A percentile compares a stretch with the other conserved stretches of the same genome.
Evolutionary conservation across 2,888 invertebrate genomes (phyloP).

Genomic region (Troides aeacus): DNA sequence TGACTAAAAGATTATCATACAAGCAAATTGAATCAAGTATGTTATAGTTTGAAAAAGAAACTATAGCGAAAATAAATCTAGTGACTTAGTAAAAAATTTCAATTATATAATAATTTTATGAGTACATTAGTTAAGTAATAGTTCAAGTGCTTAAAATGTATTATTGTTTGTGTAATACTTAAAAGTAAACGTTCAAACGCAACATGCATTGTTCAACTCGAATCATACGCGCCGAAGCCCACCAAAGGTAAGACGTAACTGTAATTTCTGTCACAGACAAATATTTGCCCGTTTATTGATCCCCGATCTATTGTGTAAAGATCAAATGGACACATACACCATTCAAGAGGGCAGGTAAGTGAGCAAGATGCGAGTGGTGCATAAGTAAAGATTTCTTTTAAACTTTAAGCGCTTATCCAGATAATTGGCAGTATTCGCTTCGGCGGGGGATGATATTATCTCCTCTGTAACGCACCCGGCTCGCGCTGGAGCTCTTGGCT

Average conservation of each 20-base stretch:
- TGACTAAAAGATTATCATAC: too few relatives aligned
- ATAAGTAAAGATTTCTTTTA: constrained; percentile 48
- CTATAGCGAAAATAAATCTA: too few relatives aligned
- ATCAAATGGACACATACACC: constrained; percentile 54
- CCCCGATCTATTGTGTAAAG: constrained; percentile 62
- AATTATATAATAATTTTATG: too few relatives aligned
- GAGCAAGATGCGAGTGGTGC: constrained; percentile 48
- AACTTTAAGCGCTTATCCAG: constrained; percentile 45
- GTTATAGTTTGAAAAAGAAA: too few relatives aligned
- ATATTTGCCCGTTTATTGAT: constrained; percentile 58
- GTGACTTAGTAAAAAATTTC: too few relatives aligned
- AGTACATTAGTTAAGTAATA: not conserved
- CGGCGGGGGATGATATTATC: constrained; percentile 56
- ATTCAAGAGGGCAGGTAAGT: constrained; percentile 68
- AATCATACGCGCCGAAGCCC: constrained; percentile 53
- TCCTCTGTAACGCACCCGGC: constrained; percentile 50
- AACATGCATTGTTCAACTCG: constrained; percentile 44
- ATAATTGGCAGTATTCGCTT: constrained; percentile 49
- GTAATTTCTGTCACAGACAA: constrained; percentile 69
- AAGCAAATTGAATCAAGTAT: too few relatives aligned
- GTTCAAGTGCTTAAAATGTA: not conserved
- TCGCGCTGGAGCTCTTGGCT: constrained; percentile 10
- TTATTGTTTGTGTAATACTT: constrained; percentile 1
- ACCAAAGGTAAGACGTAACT: constrained; percentile 56
- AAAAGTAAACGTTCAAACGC: constrained; percentile 36